A percentile compares a stretch with the other conserved stretches of the same genome.
These are phyloP conservation scores for Tapera naevia DNA, from an alignment of 2,797 vertebrate species.

Conservation along the genomic window DNA sequence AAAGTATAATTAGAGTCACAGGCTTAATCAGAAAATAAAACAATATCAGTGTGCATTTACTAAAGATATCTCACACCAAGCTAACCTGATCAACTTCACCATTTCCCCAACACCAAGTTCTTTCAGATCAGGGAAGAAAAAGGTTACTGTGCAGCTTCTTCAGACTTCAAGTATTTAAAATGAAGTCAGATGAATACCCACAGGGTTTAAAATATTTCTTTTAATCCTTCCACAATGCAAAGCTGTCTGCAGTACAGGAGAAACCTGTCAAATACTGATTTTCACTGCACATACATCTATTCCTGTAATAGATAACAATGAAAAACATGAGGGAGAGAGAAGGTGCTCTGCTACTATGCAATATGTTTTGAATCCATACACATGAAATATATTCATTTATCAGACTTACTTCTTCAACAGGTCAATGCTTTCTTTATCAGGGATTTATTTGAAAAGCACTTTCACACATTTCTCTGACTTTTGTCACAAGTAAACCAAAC, in stretches of 20 bases:
- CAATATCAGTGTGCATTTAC: background rate
- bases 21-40: background rate
- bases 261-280: background rate
- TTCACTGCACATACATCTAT: background rate
- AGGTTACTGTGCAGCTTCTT: background rate
- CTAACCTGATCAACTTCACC: background rate
- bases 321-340: background rate
- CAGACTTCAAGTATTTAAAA: background rate
- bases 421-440: conserved; percentile 13
- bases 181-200: background rate
- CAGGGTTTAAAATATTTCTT: background rate
- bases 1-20: background rate
- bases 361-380: background rate
- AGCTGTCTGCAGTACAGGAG: background rate
- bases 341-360: background rate
- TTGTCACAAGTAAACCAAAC: background rate
- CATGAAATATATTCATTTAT: background rate
- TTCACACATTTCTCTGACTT: background rate
- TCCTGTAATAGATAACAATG: background rate
- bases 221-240: conserved; percentile 19
- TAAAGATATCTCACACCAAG: background rate
- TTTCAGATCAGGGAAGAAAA: background rate
- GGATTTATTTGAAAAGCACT: background rate
- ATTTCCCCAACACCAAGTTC: background rate
- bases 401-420: background rate